Base-by-base conservation (phyloP, 2,797 vertebrate genomes). In the Acrossocheilus wenchowensis region DNA sequence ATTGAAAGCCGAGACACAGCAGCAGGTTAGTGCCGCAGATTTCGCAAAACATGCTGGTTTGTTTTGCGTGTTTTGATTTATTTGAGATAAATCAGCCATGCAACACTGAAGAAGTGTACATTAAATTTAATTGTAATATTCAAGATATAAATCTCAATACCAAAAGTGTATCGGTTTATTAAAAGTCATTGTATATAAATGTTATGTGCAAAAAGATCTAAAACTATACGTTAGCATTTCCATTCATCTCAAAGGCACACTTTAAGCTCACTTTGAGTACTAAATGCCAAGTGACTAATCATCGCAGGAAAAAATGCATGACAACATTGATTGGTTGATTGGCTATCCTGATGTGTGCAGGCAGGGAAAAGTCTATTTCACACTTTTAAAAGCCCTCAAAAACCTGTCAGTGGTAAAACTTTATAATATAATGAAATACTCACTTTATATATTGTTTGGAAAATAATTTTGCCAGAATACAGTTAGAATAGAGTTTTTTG, bases 1-100 rank as follows among this genome's bases (percentile, higher is more conserved):
- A 69, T 78, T 66, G 52, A 30, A 48, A 45, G 71, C 30, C 17
- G 4, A 66, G 45, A 81, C 34, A 17, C 54, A 83, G 82, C 52
- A 64, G 54, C 54, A 83, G 41, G 71, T 41, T 26, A 45, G 69
- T 12, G 60, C 60, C 15, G n/a, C n/a, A 66, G n/a, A 80, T 34
- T 81, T 64, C 15, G 2, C 8, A 26, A 72, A 82, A 72, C 48
- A 54, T 43, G 19, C 50, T 82, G 68, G 2, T 36, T 36, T 36
- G 34, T 36, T 36, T 36, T 36, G 34, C 34, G 3, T 36, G 34
- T 36, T 36, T 36, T 36, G 34, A 36, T 36, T 36, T 36, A 36
- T 36, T 36, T 3, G 34, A 36, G 34, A 36, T 36, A 78, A 78
- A 36, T 78, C 50, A 54, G 75, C 36, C 34, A 60, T 1, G 75